These are phyloP conservation scores for Syngnathus floridae DNA, from an alignment of 2,113 vertebrate genomes.

Conservation along the genomic window DNA sequence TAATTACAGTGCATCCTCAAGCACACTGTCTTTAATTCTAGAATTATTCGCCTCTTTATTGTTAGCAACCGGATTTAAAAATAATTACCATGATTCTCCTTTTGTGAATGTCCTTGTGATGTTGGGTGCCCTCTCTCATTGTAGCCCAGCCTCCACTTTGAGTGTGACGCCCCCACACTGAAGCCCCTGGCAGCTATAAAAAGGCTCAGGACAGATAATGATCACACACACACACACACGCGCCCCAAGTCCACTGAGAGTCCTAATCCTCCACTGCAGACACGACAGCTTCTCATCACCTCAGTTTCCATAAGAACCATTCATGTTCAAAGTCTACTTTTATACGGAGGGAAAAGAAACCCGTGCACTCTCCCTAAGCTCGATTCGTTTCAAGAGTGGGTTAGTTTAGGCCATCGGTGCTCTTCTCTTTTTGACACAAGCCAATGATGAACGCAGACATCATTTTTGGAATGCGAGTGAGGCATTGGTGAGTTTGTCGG, in stretches of 20 bases:
- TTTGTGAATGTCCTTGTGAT: conserved; percentile 44
- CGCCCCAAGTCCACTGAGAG: conserved; percentile 23
- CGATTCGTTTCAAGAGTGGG: conserved; percentile 5
- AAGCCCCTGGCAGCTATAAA: conserved; percentile 58
- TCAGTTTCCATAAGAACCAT: conserved; percentile 60
- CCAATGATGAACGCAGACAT: conserved; percentile 11
- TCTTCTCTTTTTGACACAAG: background rate
- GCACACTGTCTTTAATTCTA: background rate
- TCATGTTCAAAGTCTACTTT: conserved; percentile 36
- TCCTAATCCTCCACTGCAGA: conserved; percentile 36
- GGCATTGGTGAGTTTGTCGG: conserved; percentile 4
- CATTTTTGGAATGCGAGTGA: background rate
- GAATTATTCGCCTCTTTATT: background rate
- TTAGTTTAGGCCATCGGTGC: conserved; percentile 13
- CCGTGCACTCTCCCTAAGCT: background rate
- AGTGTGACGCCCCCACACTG: conserved; percentile 54
- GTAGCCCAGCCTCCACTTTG: conserved; percentile 49
- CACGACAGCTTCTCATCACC: conserved; percentile 37
- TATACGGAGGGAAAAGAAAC: conserved; percentile 14
- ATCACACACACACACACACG: conserved; percentile 30
- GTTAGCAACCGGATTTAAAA: background rate
- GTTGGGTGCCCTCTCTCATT: conserved; percentile 27
- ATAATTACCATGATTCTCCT: conserved; percentile 21
- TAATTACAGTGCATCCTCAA: background rate
- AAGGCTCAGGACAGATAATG: conserved; percentile 44